Base-by-base conservation (phyloP, 2,888 invertebrate species). In the Peribatodes rhomboidaria region DNA sequence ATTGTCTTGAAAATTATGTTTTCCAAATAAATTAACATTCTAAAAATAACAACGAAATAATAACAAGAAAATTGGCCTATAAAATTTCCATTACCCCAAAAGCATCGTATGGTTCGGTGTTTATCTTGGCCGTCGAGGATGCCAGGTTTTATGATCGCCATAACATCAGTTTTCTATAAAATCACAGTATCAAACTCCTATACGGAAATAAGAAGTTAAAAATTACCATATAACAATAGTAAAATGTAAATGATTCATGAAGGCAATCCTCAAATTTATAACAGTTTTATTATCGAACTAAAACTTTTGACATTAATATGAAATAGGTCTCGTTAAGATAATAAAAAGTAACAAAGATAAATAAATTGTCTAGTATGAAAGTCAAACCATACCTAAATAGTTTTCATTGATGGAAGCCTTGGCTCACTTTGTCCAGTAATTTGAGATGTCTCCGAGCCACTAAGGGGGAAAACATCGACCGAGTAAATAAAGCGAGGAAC, bases 141-240 rank as follows among this genome's bases (percentile, higher is more conserved):
- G 79, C 80, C 80, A 80, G 75, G 75, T 85, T 90, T 89, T 85
- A 89, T 79, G 84, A 82, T 75, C 74, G 76, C 78, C 77, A 81
- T 88, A 85, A 86, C 83, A 87, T 84, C 74, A 84, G 80, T 83
- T 87, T 85, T 80, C 83, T 83, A 88, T 88, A 88, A 86, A 86
- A 85, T 73, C 70, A 79, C 78, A 71, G 75, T 83, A 79, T 82
- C 83, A 78, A 78, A 81, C 74, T 76, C 67, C 68, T 76, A 74
- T 76, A 78, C 71, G 75, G 80, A 80, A 83, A 87, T 80, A 86
- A 84, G 82, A 75, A 84, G 81, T 83, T 78, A 65, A 66, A 78
- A 81, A 76, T 80, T 81, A 79, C 77, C 75, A 71, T 78, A 79
- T 71, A 70, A 73, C 74, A 67, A 76, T 80, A 79, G 83, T 84